These are phyloP conservation scores for Anoplius nigerrimus DNA, from an alignment of 2,888 invertebrate genomes.

Conservation along the genomic window DNA sequence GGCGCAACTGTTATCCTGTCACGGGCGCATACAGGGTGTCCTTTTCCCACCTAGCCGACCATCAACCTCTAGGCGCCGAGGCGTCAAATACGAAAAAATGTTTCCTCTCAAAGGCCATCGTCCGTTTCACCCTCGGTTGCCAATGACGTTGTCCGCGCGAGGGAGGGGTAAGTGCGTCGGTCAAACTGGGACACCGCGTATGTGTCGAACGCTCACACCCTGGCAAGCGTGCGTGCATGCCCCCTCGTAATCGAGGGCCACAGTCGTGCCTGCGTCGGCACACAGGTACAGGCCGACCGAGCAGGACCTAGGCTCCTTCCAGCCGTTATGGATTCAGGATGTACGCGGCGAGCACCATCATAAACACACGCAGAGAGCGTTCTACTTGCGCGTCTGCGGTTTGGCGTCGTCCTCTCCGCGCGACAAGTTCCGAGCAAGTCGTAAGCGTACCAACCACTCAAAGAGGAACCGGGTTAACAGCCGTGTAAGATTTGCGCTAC, in stretches of 20 bases:
- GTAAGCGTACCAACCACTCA: neutral
- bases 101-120: neutral
- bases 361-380: constrained; percentile 3
- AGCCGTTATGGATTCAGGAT: constrained; percentile 7
- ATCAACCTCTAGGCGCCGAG: neutral
- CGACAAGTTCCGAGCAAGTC: constrained; percentile 2
- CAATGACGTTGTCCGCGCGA: too few species aligned
- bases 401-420: neutral
- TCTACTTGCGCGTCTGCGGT: constrained; percentile 5
- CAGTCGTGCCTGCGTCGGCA: neutral
- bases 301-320: neutral
- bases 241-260: neutral
- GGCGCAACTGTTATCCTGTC: constrained; percentile 6
- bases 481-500: constrained; percentile 27
- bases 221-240: neutral
- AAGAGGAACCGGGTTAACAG: constrained; percentile 11
- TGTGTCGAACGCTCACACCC: too few species aligned
- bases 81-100: neutral
- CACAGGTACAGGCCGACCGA: too few species aligned
- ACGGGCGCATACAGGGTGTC: constrained; percentile 6
- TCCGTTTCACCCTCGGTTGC: too few species aligned
- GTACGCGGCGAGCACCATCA: constrained; percentile 4
- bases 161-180: too few species aligned
- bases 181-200: too few species aligned
- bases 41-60: neutral